Conservation (phyloP, 2,888 invertebrate species). For the Drepanosiphum platanoidis region DNA sequence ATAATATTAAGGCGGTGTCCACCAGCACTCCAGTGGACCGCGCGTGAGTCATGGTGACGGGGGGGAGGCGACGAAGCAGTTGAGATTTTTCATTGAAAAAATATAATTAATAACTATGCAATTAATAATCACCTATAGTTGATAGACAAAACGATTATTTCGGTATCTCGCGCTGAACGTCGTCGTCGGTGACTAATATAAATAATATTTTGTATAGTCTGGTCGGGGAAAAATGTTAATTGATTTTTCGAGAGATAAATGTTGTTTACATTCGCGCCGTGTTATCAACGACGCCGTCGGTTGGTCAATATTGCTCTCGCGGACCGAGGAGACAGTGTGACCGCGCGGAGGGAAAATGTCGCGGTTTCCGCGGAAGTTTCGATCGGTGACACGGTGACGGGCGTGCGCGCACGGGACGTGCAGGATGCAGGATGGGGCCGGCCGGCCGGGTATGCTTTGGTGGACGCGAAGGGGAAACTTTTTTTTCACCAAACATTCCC, state of each 20-base stretch:
- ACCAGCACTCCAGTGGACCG: neutral
- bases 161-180: neutral
- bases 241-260: conserved; percentile 55
- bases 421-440: too few species aligned
- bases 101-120: too few species aligned
- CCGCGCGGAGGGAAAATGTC: conserved; percentile 11
- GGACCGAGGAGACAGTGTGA: conserved; percentile 28
- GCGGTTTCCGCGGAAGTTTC: neutral
- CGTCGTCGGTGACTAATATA: conserved; percentile 1
- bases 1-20: conserved; percentile 27
- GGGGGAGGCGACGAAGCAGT: neutral
- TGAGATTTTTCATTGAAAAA: neutral
- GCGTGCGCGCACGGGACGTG: too few species aligned
- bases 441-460: too few species aligned
- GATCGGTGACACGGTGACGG: too few species aligned
- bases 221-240: conserved; percentile 44
- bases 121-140: conserved; percentile 22
- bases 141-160: neutral
- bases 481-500: too few species aligned
- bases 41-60: neutral
- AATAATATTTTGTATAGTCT: neutral
- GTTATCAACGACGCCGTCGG: conserved; percentile 30
- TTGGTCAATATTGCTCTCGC: neutral
- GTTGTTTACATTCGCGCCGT: conserved; percentile 47
- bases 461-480: too few species aligned